Conservation (phyloP, 1,140 invertebrate genomes). For the Wiebesia pumilae region DNA sequence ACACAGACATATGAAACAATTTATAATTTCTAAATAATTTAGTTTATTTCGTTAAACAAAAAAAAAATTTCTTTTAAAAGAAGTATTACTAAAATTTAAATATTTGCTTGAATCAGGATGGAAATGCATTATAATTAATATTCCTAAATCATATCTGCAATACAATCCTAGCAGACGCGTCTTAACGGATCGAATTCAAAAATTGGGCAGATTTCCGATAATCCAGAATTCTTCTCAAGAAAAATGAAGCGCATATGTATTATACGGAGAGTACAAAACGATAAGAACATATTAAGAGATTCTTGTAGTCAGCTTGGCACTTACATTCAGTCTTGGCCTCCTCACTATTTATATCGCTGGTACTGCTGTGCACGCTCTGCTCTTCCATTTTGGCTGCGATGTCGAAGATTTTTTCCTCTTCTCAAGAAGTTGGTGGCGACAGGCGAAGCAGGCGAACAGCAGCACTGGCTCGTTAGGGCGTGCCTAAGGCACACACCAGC, state of each 20-base stretch:
- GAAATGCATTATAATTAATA: neutral
- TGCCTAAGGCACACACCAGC: constrained; percentile 19
- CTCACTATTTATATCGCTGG: constrained; percentile 76
- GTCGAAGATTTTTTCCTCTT: constrained; percentile 32
- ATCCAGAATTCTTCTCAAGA: neutral
- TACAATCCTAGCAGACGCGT: neutral
- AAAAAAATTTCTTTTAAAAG: neutral
- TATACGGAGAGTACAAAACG: neutral
- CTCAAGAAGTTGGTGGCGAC: constrained; percentile 3
- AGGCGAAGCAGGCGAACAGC: constrained; percentile 19
- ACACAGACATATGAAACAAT: no score
- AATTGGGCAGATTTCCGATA: neutral
- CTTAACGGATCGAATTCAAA: neutral
- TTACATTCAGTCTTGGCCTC: constrained; percentile 70
- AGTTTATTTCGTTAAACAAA: neutral
- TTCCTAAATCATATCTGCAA: neutral
- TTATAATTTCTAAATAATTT: no score
- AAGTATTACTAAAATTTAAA: neutral
- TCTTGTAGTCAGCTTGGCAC: constrained; percentile 50
- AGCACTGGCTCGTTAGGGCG: constrained; percentile 21
- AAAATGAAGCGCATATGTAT: neutral
- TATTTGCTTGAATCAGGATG: neutral
- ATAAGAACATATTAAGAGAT: constrained; percentile 14
- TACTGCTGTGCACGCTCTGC: constrained; percentile 72
- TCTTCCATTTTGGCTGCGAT: constrained; percentile 72